phyloP scores from a whole-genome alignment of 2,888 invertebrate species.

The Erebia palarica region DNA sequence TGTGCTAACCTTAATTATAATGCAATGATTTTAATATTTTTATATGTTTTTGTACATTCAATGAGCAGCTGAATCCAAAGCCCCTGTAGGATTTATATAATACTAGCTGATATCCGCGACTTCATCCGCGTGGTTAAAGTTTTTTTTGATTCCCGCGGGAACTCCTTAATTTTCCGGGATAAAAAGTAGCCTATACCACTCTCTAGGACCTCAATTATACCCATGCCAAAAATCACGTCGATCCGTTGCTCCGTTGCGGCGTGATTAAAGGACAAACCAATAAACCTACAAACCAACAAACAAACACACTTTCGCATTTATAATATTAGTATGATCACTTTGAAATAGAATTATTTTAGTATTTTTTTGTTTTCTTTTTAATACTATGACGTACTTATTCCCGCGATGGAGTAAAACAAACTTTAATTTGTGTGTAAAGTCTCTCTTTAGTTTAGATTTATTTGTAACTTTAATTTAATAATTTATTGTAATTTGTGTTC shows the following conservation, averaged over 20 bases:
- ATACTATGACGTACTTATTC: conserved; percentile 37
- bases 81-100: conserved; percentile 47
- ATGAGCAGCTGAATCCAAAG: conserved; percentile 62
- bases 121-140: too few species aligned
- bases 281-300: too few species aligned
- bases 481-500: conserved; percentile 36
- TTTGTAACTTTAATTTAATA: conserved; percentile 32
- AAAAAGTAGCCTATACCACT: too few species aligned
- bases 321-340: too few species aligned
- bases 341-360: conserved; percentile 22
- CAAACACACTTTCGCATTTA: too few species aligned
- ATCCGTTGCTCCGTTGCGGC: too few species aligned
- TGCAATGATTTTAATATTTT: conserved; percentile 11
- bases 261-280: too few species aligned
- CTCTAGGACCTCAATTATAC: too few species aligned
- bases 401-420: conserved; percentile 37
- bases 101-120: too few species aligned
- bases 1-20: neutral
- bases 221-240: too few species aligned
- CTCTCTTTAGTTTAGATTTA: conserved; percentile 23
- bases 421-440: conserved; percentile 24
- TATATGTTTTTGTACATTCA: conserved; percentile 20
- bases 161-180: too few species aligned
- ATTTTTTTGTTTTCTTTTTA: neutral
- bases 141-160: too few species aligned